Conservation (phyloP, 35 echinoderm and acorn worm genomes). For the Diadema setosum region DNA sequence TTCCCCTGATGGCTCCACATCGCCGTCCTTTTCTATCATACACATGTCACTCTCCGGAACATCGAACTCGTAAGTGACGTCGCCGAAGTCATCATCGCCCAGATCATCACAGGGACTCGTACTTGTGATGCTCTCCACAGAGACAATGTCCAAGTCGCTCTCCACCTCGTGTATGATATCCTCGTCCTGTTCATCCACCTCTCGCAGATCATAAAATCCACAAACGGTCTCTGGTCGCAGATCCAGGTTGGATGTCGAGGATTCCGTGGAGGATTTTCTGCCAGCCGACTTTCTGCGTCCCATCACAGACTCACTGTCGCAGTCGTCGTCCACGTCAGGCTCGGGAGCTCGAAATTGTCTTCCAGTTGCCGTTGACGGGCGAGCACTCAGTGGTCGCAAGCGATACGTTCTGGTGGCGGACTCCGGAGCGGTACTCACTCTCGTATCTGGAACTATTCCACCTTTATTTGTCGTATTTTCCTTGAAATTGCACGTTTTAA, state of each 20-base stretch:
- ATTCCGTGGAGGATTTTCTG: not conserved
- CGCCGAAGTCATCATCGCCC: not conserved
- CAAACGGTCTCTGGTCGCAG: not conserved
- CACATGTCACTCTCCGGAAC: not conserved
- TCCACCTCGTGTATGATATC: not conserved
- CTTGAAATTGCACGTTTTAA: not conserved
- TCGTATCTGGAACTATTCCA: not conserved
- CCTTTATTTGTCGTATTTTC: not conserved
- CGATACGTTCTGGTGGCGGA: not conserved
- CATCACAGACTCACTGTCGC: not conserved
- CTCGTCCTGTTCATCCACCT: not conserved
- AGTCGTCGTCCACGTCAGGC: not conserved
- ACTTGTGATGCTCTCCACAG: constrained; percentile 7
- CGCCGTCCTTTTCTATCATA: not conserved
- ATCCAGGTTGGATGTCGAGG: not conserved
- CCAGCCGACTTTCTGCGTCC: not conserved
- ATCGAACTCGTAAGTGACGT: constrained; percentile 7
- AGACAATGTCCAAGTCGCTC: not conserved
- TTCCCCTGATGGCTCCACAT: not conserved
- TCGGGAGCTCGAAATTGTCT: not conserved
- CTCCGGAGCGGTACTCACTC: not conserved
- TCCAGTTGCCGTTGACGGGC: not conserved
- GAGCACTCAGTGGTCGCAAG: not conserved
- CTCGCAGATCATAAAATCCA: not conserved
- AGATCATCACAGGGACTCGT: not conserved